Evolutionary conservation across 2,113 vertebrate species (phyloP).

Genomic region (Strix aluco): DNA sequence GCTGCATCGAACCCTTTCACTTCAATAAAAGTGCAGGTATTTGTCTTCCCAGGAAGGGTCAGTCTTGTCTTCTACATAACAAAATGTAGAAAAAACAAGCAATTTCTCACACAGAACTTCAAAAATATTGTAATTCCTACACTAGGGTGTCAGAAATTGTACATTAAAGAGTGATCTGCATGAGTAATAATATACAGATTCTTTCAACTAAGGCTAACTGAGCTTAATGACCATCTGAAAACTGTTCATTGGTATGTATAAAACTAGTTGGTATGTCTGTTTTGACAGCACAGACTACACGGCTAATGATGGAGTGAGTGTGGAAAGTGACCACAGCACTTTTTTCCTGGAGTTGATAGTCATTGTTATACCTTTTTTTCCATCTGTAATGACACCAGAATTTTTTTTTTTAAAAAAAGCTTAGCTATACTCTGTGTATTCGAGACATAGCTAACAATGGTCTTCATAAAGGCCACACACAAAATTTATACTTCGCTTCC

Average conservation of each 20-base stretch:
- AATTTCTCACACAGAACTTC: not conserved
- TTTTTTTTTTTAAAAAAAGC: no score
- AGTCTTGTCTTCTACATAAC: not conserved
- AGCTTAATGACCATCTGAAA: not conserved
- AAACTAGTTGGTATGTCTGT: not conserved
- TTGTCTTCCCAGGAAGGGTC: not conserved
- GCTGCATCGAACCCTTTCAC: not conserved
- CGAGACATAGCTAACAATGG: not conserved
- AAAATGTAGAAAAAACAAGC: not conserved
- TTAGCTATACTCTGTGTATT: fast-evolving
- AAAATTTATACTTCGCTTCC: not conserved
- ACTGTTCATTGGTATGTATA: not conserved
- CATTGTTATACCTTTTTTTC: not conserved
- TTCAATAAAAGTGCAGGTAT: not conserved
- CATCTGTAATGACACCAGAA: not conserved
- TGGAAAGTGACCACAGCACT: not conserved
- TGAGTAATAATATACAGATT: not conserved
- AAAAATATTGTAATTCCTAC: not conserved
- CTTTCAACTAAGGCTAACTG: not conserved
- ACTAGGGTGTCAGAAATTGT: not conserved
- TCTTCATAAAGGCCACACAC: not conserved
- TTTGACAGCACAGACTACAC: not conserved
- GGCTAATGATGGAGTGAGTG: not conserved
- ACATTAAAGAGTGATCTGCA: not conserved
- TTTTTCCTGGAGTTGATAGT: not conserved